Percentiles rank a stretch among this genome's conserved stretches.
These are phyloP conservation scores for Chrysocyon brachyurus DNA, from an alignment of 2,797 vertebrate genomes.

Conservation along the genomic window DNA sequence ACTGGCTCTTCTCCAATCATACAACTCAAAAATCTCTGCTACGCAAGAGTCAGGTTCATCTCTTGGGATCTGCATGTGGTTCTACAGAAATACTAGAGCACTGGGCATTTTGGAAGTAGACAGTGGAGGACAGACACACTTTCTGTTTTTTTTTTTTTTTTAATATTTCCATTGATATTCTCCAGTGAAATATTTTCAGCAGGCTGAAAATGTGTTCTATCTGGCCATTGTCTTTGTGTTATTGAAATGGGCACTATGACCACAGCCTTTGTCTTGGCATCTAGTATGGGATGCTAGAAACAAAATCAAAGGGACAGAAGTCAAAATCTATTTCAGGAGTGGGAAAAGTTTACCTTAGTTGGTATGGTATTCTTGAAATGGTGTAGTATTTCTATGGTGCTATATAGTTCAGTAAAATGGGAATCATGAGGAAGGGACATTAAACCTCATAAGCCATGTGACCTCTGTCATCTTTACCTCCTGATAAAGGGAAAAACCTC, in stretches of 20 bases:
- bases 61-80: not conserved
- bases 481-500: not conserved
- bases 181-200: not conserved
- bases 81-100: not conserved
- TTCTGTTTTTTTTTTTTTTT: not conserved
- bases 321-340: not conserved
- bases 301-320: not conserved
- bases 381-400: not conserved
- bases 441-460: not conserved
- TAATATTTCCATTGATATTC: not conserved
- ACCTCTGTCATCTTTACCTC: accelerated
- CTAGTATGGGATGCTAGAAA: not conserved
- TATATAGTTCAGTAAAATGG: not conserved
- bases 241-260: not conserved
- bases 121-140: accelerated
- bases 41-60: not conserved
- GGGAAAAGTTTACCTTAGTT: not conserved
- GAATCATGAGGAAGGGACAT: not conserved
- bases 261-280: not conserved
- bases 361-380: accelerated
- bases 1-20: not conserved
- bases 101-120: not conserved
- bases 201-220: not conserved
- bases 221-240: not conserved
- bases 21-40: not conserved